Conservation (phyloP, 2,113 vertebrate species). For the Lota lota region DNA sequence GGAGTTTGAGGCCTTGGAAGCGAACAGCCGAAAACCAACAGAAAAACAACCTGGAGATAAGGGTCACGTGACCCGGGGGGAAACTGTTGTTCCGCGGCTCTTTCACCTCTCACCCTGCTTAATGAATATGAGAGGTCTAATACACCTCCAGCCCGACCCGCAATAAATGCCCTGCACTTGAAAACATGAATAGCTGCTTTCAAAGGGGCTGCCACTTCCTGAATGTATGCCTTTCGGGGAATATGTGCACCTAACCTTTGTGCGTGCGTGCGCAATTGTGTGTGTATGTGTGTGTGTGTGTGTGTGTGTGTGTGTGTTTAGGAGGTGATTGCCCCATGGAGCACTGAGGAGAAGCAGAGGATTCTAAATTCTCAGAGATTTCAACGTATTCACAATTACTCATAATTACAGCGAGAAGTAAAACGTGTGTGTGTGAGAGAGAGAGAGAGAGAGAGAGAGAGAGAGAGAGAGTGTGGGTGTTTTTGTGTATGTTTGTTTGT, state of each 20-base stretch:
- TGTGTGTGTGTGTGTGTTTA: slow-evolving; percentile 19
- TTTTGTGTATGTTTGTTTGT: too few relatives aligned
- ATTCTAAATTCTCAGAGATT: slow-evolving; percentile 53
- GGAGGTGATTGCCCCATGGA: slow-evolving; percentile 60
- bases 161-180: slow-evolving; percentile 69
- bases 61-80: slow-evolving; percentile 49
- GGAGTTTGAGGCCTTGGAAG: slow-evolving; percentile 32
- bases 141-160: slow-evolving; percentile 66
- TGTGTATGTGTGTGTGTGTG: slow-evolving; percentile 13
- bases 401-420: slow-evolving; percentile 72
- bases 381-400: slow-evolving; percentile 73
- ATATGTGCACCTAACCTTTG: slow-evolving; percentile 33
- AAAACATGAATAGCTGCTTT: slow-evolving; percentile 69
- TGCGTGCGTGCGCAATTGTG: slow-evolving; percentile 17
- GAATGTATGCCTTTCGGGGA: slow-evolving; percentile 54
- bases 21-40: slow-evolving; percentile 61
- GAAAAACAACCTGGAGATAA: slow-evolving; percentile 65
- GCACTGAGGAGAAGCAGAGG: slow-evolving; percentile 61
- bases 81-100: slow-evolving; percentile 53
- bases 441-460: slow-evolving; percentile 2
- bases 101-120: slow-evolving; percentile 59
- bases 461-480: background rate
- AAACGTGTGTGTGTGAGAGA: slow-evolving; percentile 10
- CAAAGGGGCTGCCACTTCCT: slow-evolving; percentile 67
- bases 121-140: slow-evolving; percentile 76